These are phyloP conservation scores for Gryon sp. DNA, from an alignment of 1,140 invertebrate genomes.

Conservation along the genomic window DNA sequence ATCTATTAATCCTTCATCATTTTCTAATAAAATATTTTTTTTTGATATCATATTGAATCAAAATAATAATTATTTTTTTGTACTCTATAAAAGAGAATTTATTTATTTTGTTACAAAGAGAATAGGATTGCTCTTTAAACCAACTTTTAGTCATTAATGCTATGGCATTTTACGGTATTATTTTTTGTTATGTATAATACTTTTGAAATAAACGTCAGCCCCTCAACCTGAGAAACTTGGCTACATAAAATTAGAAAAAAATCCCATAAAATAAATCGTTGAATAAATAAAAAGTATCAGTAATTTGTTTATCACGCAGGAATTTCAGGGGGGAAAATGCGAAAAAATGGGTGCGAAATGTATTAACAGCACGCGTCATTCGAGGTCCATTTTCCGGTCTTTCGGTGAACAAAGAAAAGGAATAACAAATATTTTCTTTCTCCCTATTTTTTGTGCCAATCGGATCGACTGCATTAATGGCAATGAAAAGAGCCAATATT, in stretches of 20 bases:
- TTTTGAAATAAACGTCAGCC: background rate
- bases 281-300: background rate
- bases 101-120: constrained; percentile 12
- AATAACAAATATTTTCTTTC: constrained; percentile 14
- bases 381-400: background rate
- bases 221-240: background rate
- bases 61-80: too few species aligned
- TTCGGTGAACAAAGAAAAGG: constrained; percentile 11
- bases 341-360: constrained; percentile 3
- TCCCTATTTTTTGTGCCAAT: too few species aligned
- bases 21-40: too few species aligned
- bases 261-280: background rate
- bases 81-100: too few species aligned
- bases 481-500: constrained; percentile 76
- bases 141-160: too few species aligned
- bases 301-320: background rate
- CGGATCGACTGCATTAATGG: constrained; percentile 12
- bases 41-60: too few species aligned
- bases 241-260: background rate
- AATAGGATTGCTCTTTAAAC: too few species aligned
- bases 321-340: constrained; percentile 2
- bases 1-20: too few species aligned
- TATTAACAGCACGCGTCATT: background rate
- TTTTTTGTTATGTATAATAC: too few species aligned
- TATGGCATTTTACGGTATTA: too few species aligned